These are phyloP conservation scores for Heliconius nattereri DNA, from an alignment of 1,140 invertebrate species.

Conservation along the genomic window DNA sequence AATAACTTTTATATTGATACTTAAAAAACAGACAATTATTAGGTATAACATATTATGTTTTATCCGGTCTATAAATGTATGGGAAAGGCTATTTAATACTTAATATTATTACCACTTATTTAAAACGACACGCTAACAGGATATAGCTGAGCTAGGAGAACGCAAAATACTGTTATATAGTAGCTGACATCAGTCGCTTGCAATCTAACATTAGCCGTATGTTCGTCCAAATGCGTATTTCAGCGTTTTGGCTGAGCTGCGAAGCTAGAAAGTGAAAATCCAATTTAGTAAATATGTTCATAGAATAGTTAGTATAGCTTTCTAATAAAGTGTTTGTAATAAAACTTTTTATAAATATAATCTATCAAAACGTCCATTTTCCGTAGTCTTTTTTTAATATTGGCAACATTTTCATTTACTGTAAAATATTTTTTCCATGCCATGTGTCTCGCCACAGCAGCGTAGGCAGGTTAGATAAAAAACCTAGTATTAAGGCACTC, in stretches of 20 bases:
- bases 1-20: too few species aligned
- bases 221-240: slow-evolving; percentile 54
- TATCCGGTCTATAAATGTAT: too few species aligned
- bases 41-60: too few species aligned
- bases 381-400: too few species aligned
- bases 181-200: slow-evolving; percentile 53
- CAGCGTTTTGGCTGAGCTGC: slow-evolving; percentile 48
- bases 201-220: slow-evolving; percentile 60
- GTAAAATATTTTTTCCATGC: too few species aligned
- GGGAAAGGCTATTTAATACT: too few species aligned
- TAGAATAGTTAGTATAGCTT: background rate
- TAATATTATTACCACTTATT: background rate
- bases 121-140: background rate
- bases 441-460: too few species aligned
- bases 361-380: background rate
- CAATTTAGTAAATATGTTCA: slow-evolving; percentile 16
- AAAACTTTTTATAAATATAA: background rate
- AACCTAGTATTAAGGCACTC: too few species aligned
- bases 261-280: slow-evolving; percentile 36
- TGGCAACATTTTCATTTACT: too few species aligned
- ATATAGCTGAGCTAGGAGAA: background rate
- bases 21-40: too few species aligned
- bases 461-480: too few species aligned
- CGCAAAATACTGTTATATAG: slow-evolving; percentile 37
- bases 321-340: background rate